A percentile compares a stretch with the other conserved stretches of the same genome.
phyloP scores from a whole-genome alignment of 2,888 invertebrate species.

The Oscheius sp. region DNA sequence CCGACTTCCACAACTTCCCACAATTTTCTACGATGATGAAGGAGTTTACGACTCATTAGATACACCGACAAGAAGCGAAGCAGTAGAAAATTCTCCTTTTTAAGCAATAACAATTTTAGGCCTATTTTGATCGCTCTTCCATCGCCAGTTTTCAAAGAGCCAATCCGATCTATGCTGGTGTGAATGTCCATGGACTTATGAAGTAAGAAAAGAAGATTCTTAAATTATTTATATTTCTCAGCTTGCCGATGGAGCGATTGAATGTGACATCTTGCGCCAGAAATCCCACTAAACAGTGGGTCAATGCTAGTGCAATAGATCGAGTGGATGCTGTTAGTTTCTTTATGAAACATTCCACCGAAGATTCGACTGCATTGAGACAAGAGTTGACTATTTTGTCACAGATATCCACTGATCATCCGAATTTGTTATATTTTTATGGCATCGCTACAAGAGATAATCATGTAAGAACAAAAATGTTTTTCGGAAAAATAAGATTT shows the following conservation, averaged over 20 bases:
- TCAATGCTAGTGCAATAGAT: slow-evolving; percentile 22
- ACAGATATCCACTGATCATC: slow-evolving; percentile 26
- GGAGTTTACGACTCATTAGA: slow-evolving; percentile 32
- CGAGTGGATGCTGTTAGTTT: slow-evolving; percentile 4
- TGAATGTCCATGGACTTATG: slow-evolving; percentile 26
- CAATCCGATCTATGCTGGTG: slow-evolving; percentile 28
- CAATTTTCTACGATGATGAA: slow-evolving; percentile 29
- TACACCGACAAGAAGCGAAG: slow-evolving; percentile 31
- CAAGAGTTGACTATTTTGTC: slow-evolving; percentile 25
- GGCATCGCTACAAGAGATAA: slow-evolving; percentile 21
- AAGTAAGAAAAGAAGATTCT: slow-evolving; percentile 8
- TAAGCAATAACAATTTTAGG: slow-evolving; percentile 3
- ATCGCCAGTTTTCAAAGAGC: slow-evolving; percentile 23
- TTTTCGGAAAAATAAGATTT: not conserved
- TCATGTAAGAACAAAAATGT: slow-evolving; percentile 2
- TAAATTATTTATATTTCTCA: not conserved
- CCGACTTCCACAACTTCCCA: slow-evolving; percentile 10
- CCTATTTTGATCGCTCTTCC: slow-evolving; percentile 30
- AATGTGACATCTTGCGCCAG: slow-evolving; percentile 6
- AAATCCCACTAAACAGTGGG: slow-evolving; percentile 14
- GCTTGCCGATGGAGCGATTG: slow-evolving; percentile 22
- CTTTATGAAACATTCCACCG: slow-evolving; percentile 27
- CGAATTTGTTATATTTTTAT: slow-evolving; percentile 23
- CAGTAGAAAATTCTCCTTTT: not conserved
- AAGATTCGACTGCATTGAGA: slow-evolving; percentile 23